phyloP scores from a whole-genome alignment of 2,888 invertebrate genomes.

The Agrilus biguttatus region DNA sequence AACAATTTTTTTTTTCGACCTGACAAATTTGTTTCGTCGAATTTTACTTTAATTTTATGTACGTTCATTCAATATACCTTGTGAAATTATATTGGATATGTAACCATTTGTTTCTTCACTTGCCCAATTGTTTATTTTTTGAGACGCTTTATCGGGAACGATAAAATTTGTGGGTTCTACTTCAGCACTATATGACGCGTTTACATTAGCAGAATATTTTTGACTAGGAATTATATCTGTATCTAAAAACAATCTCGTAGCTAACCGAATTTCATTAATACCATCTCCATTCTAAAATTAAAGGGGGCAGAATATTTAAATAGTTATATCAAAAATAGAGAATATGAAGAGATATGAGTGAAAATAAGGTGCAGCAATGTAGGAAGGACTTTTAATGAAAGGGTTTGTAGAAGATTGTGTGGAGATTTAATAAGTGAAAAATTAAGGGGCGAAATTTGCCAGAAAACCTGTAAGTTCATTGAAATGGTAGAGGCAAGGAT shows the following conservation, averaged over 20 bases:
- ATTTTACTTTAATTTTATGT: background rate
- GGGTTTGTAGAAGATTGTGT: no score
- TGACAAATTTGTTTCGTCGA: no score
- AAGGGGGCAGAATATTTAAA: no score
- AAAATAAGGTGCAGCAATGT: no score
- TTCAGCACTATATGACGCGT: slow-evolving; percentile 50
- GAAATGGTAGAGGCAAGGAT: no score
- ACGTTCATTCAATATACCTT: slow-evolving; percentile 30
- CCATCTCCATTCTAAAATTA: slow-evolving; percentile 9
- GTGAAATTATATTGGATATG: slow-evolving; percentile 49
- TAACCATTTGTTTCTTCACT: slow-evolving; percentile 57
- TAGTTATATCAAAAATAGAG: no score
- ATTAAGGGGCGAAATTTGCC: no score
- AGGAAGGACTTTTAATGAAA: no score
- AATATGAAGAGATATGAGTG: no score
- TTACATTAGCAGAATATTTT: slow-evolving; percentile 45
- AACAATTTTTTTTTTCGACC: no score
- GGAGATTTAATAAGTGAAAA: no score
- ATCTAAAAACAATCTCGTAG: slow-evolving; percentile 50
- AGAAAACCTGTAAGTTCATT: no score
- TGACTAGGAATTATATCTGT: slow-evolving; percentile 38
- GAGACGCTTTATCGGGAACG: slow-evolving; percentile 38
- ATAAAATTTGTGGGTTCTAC: slow-evolving; percentile 48
- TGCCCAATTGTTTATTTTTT: slow-evolving; percentile 69
- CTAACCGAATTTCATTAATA: slow-evolving; percentile 47